Evolutionary conservation across 2,113 vertebrate genomes (phyloP), one percentile per base, ranked within the genome.

Genomic region (Stomatorhinus ivindoensis): DNA sequence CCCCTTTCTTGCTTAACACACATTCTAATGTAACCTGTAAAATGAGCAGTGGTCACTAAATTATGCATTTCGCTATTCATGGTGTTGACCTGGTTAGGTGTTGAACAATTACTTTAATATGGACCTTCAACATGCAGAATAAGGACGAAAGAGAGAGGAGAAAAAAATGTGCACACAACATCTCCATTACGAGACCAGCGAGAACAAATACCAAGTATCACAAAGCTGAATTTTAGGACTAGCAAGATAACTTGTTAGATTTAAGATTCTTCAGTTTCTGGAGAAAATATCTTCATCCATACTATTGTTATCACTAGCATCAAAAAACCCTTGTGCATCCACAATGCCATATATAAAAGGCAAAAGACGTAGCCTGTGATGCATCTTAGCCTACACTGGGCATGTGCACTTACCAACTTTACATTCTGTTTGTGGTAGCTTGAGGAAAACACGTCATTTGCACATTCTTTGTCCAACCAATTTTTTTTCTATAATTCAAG

Each of bases 41-140:
- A 76, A 92, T 86, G 89, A 95, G 90, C 92, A 83, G 15, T 39
- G 48, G 76, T 21, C 53, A 50, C 42, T 95, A 90, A 95, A 94
- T 95, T 92, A 95, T 95, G 94, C 51, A 94, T 42, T 80, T 80
- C 2, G 4, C 89, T 61, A 35, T 73, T 88, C 48, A 88, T 51
- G 42, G 86, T 31, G 86, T 35, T 50, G 50, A 35, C 85, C 85
- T 87, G 48, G 7, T 35, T 87, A 39, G 27, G 27, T 39, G 27
- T 39, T 53, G 27, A 87, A 53, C n/a, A 87, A 87, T 9, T 31
- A 86, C 46, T 51, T 53, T 9, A 87, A 87, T 84, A 11, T 47
- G 44, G 21, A 39, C 21, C 4, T 47, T 84, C 24, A n/a, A 44
- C 42, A 84, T 84, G 44, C 9, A 84, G 21, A 84, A 44, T 46